Evolutionary conservation across 2,888 invertebrate species (phyloP), one percentile per base, ranked within the genome.

Genomic region (Petrolisthes manimaculis): DNA sequence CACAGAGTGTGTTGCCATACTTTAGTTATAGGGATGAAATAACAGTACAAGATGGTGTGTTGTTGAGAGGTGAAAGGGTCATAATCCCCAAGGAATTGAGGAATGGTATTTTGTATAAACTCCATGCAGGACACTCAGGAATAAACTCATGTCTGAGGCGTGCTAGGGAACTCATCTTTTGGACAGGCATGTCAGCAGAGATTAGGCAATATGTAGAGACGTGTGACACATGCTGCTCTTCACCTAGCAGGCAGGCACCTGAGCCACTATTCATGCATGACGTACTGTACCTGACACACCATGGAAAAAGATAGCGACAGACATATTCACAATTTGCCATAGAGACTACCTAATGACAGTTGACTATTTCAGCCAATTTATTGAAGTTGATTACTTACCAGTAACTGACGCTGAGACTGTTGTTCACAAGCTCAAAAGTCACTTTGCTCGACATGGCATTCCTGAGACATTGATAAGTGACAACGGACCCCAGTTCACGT

Each of bases 161-260:
- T 8, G 55, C 55, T 8, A n/a, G 77, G 8, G 77, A 75, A 8
- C 55, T 84, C n/a, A 55, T 84, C 5, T 84, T 54, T 21, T 84
- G 84, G 84, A 75, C 75, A 1, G 83, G 83, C 14, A 83, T 83
- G 61, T 83, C 74, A 51, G 51, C 83, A 1, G n/a, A 83, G 24
- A 83, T 84, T 55, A n/a, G 37, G n/a, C 74, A 75, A 21, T 75
- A 9, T 74, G 55, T 75, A 18, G 75, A 84, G 69, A n/a, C n/a
- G n/a, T n/a, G n/a, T n/a, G n/a, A n/a, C n/a, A n/a, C n/a, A n/a
- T n/a, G n/a, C n/a, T n/a, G n/a, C n/a, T n/a, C n/a, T n/a, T n/a
- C n/a, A n/a, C n/a, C n/a, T n/a, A n/a, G n/a, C n/a, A n/a, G n/a
- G n/a, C n/a, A n/a, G n/a, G n/a, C n/a, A n/a, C n/a, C n/a, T n/a